Conservation (phyloP, 37 sponge, comb jelly and placozoan species). For the Mnemiopsis leidyi region DNA sequence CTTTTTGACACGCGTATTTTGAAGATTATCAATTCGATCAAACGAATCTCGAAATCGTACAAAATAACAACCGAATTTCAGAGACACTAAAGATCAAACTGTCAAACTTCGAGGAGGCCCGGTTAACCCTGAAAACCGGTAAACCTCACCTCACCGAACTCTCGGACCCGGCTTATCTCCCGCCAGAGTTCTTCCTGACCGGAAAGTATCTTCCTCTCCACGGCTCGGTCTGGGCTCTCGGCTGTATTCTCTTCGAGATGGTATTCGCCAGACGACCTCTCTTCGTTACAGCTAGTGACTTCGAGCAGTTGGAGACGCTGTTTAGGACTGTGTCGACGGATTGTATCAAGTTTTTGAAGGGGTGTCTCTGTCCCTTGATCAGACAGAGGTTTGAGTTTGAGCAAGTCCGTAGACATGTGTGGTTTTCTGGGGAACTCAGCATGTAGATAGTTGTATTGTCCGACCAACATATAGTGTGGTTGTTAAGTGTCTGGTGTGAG, state of each 20-base stretch:
- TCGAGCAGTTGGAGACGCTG: background rate
- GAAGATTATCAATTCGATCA: no score
- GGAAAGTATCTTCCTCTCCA: slow-evolving; percentile 28
- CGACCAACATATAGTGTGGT: no score
- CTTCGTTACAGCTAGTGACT: slow-evolving; percentile 7
- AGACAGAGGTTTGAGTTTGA: background rate
- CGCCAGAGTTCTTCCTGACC: slow-evolving; percentile 1
- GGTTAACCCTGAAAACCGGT: background rate
- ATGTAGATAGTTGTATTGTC: no score
- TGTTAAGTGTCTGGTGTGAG: no score
- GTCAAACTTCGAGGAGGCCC: slow-evolving; percentile 29
- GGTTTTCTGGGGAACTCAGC: background rate
- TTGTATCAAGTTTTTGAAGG: slow-evolving; percentile 7
- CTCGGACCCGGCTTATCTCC: background rate
- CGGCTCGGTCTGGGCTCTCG: background rate
- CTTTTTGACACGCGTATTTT: no score
- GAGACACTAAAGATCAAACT: slow-evolving; percentile 1
- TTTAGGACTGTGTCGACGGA: background rate
- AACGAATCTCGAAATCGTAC: no score
- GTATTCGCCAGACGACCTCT: slow-evolving; percentile 6
- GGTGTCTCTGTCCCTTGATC: slow-evolving; percentile 4
- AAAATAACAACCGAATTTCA: background rate
- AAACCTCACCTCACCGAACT: background rate
- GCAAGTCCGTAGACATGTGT: background rate
- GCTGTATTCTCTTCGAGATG: slow-evolving; percentile 23